Conservation (phyloP, 2,113 vertebrate genomes). For the Conger conger region DNA sequence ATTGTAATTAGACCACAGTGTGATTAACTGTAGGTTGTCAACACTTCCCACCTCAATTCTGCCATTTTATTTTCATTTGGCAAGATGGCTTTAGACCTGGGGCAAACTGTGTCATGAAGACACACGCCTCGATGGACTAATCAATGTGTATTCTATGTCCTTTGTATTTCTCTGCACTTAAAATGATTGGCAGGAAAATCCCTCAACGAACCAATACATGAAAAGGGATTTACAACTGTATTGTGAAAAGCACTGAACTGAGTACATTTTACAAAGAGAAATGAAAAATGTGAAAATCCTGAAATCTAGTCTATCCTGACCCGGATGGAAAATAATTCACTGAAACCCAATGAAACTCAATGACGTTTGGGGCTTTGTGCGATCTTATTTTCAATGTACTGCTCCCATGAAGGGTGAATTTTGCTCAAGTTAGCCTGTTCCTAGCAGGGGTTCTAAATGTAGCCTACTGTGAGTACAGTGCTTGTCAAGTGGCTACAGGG, state of each 20-base stretch:
- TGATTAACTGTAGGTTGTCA: not conserved
- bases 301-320: too few species aligned
- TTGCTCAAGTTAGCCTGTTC: too few species aligned
- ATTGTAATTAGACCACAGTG: not conserved
- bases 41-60: not conserved
- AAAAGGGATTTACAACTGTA: not conserved
- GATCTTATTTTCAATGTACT: too few species aligned
- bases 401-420: too few species aligned
- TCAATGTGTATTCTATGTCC: not conserved
- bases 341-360: too few species aligned
- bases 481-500: too few species aligned
- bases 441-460: too few species aligned
- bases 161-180: not conserved
- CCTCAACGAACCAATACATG: not conserved
- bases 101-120: not conserved
- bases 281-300: too few species aligned
- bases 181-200: not conserved
- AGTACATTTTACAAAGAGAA: too few species aligned
- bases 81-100: not conserved
- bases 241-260: not conserved
- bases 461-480: too few species aligned
- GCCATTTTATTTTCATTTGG: not conserved
- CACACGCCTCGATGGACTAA: not conserved
- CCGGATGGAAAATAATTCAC: too few species aligned
- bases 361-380: too few species aligned